Base-by-base conservation (phyloP, 1,140 invertebrate genomes). In the Drosophila baimaii region DNA sequence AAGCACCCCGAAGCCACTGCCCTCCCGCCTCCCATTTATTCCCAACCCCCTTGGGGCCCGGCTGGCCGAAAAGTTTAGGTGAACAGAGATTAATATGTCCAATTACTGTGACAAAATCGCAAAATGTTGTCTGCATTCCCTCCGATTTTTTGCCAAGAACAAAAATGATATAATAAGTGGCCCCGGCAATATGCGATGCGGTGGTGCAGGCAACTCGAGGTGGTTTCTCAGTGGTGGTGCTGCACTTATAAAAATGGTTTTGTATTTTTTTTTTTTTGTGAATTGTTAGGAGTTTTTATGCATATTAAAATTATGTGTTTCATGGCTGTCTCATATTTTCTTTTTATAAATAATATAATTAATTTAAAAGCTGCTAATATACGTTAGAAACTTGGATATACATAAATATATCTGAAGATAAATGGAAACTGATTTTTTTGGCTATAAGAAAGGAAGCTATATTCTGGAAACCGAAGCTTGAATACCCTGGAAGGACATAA, bases 71-170 rank as follows among this genome's bases (percentile, higher is more conserved):
- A 83, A 74, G 65, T 71, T 81, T 71, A 89, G 66, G 78, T 61
- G 83, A 91, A 91, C 90, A 90, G 86, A 91, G 90, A 91, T 91
- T 91, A 91, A 91, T 91, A 90, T 91, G 90, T 91, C 90, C 90
- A 91, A 91, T 91, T 91, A 91, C 90, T 91, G 90, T 91, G 90
- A 91, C 90, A 91, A 91, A 91, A 91, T 85, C 83, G 83, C 77
- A 91, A 91, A 91, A 90, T 90, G 86, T 83, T 59, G 85, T 85
- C 85, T 89, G 83, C 84, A 75, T 88, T 76, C 79, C 49, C 66
- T 65, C 55, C 75, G 46, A 57, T 57, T 73, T 35, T 73, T 75
- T 39, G 49, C 51, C 46, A 68, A 77, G 62, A 71, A 56, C 65
- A 79, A 77, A 88, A 88, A 89, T 89, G 76, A 88, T 89, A 77